These are phyloP conservation scores for Pterocles burchelli DNA, from an alignment of 2,113 vertebrate species.

Conservation along the genomic window DNA sequence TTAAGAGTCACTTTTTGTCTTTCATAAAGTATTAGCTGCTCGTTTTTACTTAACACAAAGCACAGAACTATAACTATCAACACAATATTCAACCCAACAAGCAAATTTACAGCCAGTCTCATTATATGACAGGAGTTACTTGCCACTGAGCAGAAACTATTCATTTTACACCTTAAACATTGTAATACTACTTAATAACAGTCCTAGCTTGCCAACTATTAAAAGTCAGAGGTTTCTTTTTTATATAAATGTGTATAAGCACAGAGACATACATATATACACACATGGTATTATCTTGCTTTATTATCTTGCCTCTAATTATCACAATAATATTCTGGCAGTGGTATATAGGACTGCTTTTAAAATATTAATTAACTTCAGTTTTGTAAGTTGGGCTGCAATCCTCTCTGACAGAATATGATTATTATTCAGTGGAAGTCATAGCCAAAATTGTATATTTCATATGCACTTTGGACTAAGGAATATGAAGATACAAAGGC, in stretches of 20 bases:
- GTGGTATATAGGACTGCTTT: conserved; percentile 21
- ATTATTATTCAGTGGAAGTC: conserved; percentile 13
- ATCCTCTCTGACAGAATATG: conserved; percentile 11
- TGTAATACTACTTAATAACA: conserved; percentile 54
- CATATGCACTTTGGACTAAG: conserved; percentile 3
- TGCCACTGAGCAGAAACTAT: conserved; percentile 56
- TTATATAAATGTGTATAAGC: neutral
- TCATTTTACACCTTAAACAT: conserved; percentile 65
- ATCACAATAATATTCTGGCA: conserved; percentile 42
- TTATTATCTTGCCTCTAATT: conserved; percentile 62
- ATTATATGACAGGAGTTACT: conserved; percentile 41
- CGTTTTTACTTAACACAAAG: conserved; percentile 37
- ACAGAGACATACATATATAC: neutral
- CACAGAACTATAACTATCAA: conserved; percentile 14
- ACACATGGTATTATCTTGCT: conserved; percentile 7
- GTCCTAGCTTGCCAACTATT: conserved; percentile 28
- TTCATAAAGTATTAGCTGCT: conserved; percentile 14
- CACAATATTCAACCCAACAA: conserved; percentile 49
- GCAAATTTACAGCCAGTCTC: conserved; percentile 58
- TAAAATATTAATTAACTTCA: conserved; percentile 56
- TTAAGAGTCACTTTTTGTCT: neutral
- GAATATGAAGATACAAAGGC: neutral
- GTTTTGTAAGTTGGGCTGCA: conserved; percentile 39
- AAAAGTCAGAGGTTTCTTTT: conserved; percentile 17
- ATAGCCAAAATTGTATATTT: neutral